phyloP scores from a whole-genome alignment of 2,113 vertebrate species.

The Dipodomys ordii region DNA sequence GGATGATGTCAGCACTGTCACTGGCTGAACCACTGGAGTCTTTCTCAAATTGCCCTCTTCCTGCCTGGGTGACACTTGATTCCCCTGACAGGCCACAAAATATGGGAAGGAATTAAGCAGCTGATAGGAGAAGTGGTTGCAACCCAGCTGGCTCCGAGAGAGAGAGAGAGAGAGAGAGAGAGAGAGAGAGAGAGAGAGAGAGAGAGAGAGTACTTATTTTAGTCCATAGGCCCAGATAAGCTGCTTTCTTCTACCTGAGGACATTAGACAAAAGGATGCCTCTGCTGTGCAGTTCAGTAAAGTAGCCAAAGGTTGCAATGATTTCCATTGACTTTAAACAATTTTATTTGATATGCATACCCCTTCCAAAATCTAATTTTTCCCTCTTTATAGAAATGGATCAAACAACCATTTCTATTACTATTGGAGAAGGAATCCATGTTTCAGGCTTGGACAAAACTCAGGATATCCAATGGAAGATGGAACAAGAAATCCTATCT shows the following conservation, averaged over 20 bases:
- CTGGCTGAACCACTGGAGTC: neutral
- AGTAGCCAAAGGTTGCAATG: neutral
- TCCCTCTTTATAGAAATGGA: neutral
- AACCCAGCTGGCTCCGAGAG: neutral
- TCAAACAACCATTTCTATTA: neutral
- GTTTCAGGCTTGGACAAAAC: constrained; percentile 22
- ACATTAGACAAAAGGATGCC: neutral
- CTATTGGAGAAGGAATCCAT: fast-evolving
- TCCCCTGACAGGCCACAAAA: neutral
- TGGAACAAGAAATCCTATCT: neutral
- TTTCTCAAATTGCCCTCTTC: constrained; percentile 31
- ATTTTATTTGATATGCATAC: neutral
- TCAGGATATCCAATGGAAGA: neutral
- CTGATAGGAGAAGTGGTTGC: neutral
- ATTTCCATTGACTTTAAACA: neutral
- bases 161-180: too few relatives aligned
- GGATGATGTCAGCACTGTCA: constrained; percentile 55
- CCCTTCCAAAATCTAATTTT: neutral
- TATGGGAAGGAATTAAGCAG: constrained; percentile 48
- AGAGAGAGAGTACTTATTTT: constrained; percentile 43
- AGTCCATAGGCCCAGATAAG: neutral
- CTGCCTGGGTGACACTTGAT: constrained; percentile 68
- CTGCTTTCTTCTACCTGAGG: neutral
- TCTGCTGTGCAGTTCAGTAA: neutral
- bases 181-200: too few relatives aligned